Base-by-base conservation (phyloP, 2,888 invertebrate genomes). In the Hyles lineata region DNA sequence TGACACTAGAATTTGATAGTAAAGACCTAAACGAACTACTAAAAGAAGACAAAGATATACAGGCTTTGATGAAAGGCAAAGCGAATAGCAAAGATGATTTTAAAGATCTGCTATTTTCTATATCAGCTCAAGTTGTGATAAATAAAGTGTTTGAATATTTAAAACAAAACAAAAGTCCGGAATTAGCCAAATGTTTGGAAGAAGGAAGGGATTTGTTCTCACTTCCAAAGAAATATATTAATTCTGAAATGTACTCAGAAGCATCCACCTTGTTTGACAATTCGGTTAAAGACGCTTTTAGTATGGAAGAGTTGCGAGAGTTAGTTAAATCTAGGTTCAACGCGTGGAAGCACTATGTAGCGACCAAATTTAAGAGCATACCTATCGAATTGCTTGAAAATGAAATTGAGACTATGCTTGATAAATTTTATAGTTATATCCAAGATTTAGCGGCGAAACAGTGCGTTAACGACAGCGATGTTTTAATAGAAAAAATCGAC, bases 61-160 rank as follows among this genome's bases (percentile, higher is more conserved):
- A 91, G 43, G 82, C 84, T 19, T 62, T 90, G 7, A 84, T 91
- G 82, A 90, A 88, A 59, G 89, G 80, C 32, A 92, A 91, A 76
- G 60, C 78, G 0, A 86, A 79, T 61, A 85, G 85, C 17, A 90
- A 88, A n/a, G 91, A 90, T 32, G 90, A 91, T 11, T 90, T 90
- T 25, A 91, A 92, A 78, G 91, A 92, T 70, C 74, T 93, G 4
- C 80, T 92, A 0, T 92, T 90, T 75, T 91, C 91, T 0, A 89
- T 91, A 76, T 90, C 92, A 0, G 90, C 91, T 76, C 92, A 92
- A 87, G 92, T 92, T 9, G 90, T 93, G 43, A 90, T 91, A 0
- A 92, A 90, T 70, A 93, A 91, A 80, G 91, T 93, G 0, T 91
- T 91, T 21, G 92, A 94, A 80, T 90, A 92, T 79, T 78, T 92